These are phyloP conservation scores for Coendou prehensilis DNA, from an alignment of 2,797 vertebrate genomes.

Conservation along the genomic window DNA sequence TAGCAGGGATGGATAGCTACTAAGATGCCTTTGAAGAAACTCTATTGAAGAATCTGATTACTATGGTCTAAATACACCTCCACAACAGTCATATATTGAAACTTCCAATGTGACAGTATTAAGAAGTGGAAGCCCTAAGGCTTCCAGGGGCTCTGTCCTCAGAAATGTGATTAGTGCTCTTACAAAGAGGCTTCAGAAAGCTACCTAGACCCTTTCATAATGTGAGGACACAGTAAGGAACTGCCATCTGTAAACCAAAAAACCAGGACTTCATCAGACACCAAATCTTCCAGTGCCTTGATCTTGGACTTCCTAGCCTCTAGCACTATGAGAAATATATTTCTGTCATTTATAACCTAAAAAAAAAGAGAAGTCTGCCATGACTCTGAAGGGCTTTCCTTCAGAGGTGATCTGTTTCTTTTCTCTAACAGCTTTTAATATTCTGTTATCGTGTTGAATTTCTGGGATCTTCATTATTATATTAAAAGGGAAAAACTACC, in stretches of 20 bases:
- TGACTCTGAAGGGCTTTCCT: too few species aligned
- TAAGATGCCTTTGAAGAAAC: slow-evolving; percentile 43
- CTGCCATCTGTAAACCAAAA: not conserved
- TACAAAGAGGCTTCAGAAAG: not conserved
- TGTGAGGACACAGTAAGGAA: not conserved
- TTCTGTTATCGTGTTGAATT: too few species aligned
- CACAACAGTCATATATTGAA: not conserved
- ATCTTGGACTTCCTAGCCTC: too few species aligned
- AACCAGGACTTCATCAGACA: not conserved
- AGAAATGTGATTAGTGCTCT: not conserved
- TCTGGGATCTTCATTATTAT: too few species aligned
- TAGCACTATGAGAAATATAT: too few species aligned
- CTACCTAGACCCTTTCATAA: not conserved
- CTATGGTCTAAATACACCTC: not conserved
- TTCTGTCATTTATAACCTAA: too few species aligned
- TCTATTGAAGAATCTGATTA: not conserved
- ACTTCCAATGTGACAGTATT: not conserved
- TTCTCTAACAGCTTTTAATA: too few species aligned
- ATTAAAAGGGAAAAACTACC: too few species aligned
- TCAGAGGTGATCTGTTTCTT: too few species aligned
- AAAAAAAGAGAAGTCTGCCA: too few species aligned
- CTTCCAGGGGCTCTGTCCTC: not conserved
- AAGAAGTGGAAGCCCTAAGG: not conserved
- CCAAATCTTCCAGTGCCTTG: not conserved
- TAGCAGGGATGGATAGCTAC: slow-evolving; percentile 18